Conservation (phyloP, 2,113 vertebrate species). For the Heteronetta atricapilla region DNA sequence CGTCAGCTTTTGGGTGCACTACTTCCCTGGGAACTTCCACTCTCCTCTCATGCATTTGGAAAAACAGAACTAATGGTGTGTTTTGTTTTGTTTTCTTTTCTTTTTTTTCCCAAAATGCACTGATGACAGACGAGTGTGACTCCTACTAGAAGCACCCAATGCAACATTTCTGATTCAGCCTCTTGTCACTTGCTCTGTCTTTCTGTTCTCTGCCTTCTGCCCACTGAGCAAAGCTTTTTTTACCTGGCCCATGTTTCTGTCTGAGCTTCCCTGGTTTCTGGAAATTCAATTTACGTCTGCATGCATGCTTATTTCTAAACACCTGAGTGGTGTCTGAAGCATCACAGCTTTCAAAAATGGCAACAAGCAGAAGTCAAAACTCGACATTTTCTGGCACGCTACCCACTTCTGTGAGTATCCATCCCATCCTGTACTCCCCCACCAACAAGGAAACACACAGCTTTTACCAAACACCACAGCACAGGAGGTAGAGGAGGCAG, state of each 20-base stretch:
- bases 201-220: background rate
- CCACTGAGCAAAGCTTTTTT: background rate
- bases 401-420: background rate
- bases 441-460: background rate
- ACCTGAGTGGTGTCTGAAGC: background rate
- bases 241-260: background rate
- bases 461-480: fast-evolving
- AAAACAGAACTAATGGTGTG: background rate
- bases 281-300: background rate
- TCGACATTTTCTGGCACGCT: background rate
- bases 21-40: background rate
- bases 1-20: background rate
- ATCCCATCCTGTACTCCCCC: background rate
- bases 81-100: too few relatives aligned
- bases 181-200: background rate
- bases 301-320: background rate
- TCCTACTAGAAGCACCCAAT: background rate
- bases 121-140: background rate
- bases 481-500: background rate
- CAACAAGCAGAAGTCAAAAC: background rate
- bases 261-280: background rate
- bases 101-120: background rate
- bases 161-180: background rate
- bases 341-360: background rate
- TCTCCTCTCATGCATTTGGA: background rate